A percentile compares a stretch with the other conserved stretches of the same genome.
Evolutionary conservation across 1,140 invertebrate genomes (phyloP).

Genomic region (Drosophila arizonae): DNA sequence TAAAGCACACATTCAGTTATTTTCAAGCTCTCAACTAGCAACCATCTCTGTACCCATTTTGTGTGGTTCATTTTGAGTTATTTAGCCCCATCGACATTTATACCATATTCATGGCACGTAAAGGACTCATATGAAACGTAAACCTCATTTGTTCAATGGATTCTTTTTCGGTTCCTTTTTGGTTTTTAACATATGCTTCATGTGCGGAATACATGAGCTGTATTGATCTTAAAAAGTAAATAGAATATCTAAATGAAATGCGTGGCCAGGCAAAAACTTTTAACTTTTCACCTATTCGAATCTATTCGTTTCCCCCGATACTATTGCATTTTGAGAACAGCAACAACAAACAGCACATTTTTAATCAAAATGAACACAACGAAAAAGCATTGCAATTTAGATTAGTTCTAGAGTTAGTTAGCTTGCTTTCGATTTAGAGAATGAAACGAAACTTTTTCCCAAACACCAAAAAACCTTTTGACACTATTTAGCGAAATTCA

Average conservation of each 20-base stretch:
- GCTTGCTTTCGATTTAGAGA: constrained; percentile 4
- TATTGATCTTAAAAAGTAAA: constrained; percentile 19
- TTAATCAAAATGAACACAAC: constrained; percentile 24
- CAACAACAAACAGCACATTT: constrained; percentile 44
- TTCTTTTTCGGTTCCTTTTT: constrained; percentile 32
- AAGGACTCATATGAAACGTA: constrained; percentile 34
- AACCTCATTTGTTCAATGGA: constrained; percentile 14
- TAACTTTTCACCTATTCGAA: constrained; percentile 52
- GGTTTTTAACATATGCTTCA: constrained; percentile 12
- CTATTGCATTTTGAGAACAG: constrained; percentile 26
- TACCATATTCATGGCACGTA: constrained; percentile 53
- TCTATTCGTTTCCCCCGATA: constrained; percentile 48
- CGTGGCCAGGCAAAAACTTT: constrained; percentile 80
- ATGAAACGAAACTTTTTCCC: too few species aligned
- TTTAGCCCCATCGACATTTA: constrained; percentile 24
- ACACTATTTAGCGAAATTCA: constrained; percentile 5
- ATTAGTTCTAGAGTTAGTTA: constrained; percentile 7
- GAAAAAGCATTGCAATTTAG: constrained; percentile 56
- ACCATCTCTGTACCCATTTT: neutral
- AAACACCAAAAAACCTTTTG: constrained; percentile 10
- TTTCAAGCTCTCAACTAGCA: constrained; percentile 47
- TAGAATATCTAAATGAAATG: constrained; percentile 50
- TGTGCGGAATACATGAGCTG: constrained; percentile 19
- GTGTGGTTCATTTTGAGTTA: constrained; percentile 11
- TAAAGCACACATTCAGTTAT: constrained; percentile 23